Evolutionary conservation across 2,797 vertebrate genomes (phyloP).

Genomic region (Podarcis siculus): DNA sequence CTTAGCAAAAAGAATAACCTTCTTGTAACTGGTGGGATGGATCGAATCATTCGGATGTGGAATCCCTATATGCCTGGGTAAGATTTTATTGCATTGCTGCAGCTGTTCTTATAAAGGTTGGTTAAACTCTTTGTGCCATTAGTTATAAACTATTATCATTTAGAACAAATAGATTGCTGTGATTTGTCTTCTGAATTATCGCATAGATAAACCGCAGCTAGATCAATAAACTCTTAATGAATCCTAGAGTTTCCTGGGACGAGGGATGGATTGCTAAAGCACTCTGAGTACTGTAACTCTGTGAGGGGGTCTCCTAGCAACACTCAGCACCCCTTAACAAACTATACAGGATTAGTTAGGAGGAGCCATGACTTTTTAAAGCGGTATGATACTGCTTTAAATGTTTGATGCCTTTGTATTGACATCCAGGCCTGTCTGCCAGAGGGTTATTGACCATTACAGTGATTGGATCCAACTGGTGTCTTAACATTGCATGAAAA

Average conservation of each 20-base stretch:
- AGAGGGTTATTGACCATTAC: not conserved
- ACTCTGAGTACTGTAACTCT: no score
- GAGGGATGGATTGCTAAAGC: no score
- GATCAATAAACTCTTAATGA: not conserved
- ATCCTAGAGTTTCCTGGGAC: not conserved
- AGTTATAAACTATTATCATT: not conserved
- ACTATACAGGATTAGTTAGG: no score
- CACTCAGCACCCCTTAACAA: no score
- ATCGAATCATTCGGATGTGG: slow-evolving; percentile 79
- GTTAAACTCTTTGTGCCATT: not conserved
- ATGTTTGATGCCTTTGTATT: no score
- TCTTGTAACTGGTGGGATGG: slow-evolving; percentile 81
- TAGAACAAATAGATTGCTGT: not conserved
- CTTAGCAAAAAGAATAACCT: slow-evolving; percentile 76
- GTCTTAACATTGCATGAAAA: not conserved
- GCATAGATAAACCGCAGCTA: not conserved
- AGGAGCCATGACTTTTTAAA: no score
- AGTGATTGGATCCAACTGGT: not conserved
- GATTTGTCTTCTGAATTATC: not conserved
- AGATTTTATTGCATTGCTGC: slow-evolving; percentile 38
- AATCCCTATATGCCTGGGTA: slow-evolving; percentile 78
- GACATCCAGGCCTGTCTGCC: no score
- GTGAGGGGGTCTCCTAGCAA: no score
- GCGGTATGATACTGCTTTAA: no score
- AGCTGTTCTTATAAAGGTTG: not conserved